These are phyloP conservation scores for Copidosoma aretas DNA, from an alignment of 2,888 invertebrate species.

Conservation along the genomic window DNA sequence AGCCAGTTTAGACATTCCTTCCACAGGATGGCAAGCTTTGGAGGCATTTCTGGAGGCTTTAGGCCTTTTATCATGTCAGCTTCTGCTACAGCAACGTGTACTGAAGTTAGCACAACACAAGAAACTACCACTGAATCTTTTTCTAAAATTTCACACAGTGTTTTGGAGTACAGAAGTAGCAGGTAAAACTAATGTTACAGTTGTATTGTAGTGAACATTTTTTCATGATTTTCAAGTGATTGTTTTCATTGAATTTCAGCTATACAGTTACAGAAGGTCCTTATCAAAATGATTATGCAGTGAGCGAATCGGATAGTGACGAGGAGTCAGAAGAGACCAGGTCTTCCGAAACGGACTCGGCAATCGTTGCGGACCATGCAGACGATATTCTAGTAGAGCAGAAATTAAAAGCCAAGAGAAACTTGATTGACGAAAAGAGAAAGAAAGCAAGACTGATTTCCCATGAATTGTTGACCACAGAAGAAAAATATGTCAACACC, in stretches of 20 bases:
- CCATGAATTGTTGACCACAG: slow-evolving; percentile 68
- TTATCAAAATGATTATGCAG: slow-evolving; percentile 57
- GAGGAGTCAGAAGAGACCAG: slow-evolving; percentile 61
- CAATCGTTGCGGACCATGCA: slow-evolving; percentile 46
- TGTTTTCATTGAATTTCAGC: slow-evolving; percentile 41
- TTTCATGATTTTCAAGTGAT: neutral
- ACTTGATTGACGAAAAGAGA: slow-evolving; percentile 46
- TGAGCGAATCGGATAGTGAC: slow-evolving; percentile 65
- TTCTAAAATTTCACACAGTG: slow-evolving; percentile 57
- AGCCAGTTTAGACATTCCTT: slow-evolving; percentile 55
- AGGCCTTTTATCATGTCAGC: slow-evolving; percentile 59
- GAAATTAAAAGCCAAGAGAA: slow-evolving; percentile 44
- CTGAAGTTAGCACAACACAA: slow-evolving; percentile 48
- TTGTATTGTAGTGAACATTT: slow-evolving; percentile 7
- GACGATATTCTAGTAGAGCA: slow-evolving; percentile 46
- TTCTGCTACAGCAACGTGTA: slow-evolving; percentile 48
- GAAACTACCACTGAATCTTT: slow-evolving; percentile 53
- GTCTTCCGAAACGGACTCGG: slow-evolving; percentile 54
- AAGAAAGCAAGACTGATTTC: slow-evolving; percentile 61
- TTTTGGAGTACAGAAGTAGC: slow-evolving; percentile 59
- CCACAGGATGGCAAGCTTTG: slow-evolving; percentile 56
- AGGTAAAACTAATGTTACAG: slow-evolving; percentile 47
- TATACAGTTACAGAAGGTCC: slow-evolving; percentile 55
- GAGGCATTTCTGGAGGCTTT: slow-evolving; percentile 59
- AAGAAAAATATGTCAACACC: slow-evolving; percentile 68